Evolutionary conservation across 2,888 invertebrate genomes (phyloP), one percentile per base, ranked within the genome.

Genomic region (Meganola albula): DNA sequence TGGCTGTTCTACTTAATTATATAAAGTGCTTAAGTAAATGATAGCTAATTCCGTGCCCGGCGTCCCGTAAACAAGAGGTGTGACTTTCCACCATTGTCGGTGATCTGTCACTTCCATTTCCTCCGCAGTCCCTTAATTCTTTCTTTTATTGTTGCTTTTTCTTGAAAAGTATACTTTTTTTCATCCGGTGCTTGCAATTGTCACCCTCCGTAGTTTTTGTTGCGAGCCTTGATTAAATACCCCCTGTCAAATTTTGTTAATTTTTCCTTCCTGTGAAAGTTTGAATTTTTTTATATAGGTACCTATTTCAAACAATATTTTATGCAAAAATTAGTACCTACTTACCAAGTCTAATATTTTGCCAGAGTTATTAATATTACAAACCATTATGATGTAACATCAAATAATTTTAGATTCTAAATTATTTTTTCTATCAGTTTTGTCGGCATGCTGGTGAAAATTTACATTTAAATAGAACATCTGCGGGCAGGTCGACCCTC

Each of bases 381-480:
- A 48, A 53, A 53, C 51, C 43, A 58, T 57, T 59, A 48, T 48
- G 59, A 61, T 48, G 60, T 53, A 58, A 55, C 63, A 70, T 75
- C 76, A 74, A 76, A 75, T 72, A 77, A 74, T 75, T n/a, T n/a
- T 71, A 58, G 66, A 70, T 71, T 73, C 57, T 53, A 71, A 77
- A 74, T 74, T 68, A 69, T 76, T 74, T 75, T 77, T 80, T 83
- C 78, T 64, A 69, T 73, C 70, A 73, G 51, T 78, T 76, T 78
- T 71, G 69, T 67, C 72, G 63, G 59, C 70, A 71, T 79, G 72
- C 73, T 60, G 70, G 63, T 63, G 58, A 42, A 71, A 85, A 85
- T 85, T 85, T 85, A 84, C 84, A 85, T 85, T 82, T 84, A 85
- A 85, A 84, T 85, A 76, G 84, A 80, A 84, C 84, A 84, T 84